Evolutionary conservation across 2,888 invertebrate genomes (phyloP).

Genomic region (Brachyptera putata): DNA sequence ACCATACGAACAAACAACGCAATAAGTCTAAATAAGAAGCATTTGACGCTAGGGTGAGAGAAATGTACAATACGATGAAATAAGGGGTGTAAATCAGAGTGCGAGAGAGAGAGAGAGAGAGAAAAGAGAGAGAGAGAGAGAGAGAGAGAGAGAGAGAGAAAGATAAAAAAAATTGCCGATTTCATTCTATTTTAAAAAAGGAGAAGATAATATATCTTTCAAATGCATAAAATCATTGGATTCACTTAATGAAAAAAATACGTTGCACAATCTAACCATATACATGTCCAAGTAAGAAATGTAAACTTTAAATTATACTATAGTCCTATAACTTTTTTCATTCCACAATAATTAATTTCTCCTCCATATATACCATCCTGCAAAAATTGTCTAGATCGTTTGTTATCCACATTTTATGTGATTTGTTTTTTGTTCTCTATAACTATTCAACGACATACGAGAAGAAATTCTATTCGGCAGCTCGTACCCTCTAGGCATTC

Average conservation of each 20-base stretch:
- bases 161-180: background rate
- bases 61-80: too few species aligned
- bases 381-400: constrained; percentile 5
- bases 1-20: background rate
- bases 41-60: background rate
- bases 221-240: too few species aligned
- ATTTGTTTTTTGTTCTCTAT: background rate
- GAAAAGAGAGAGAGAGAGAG: too few species aligned
- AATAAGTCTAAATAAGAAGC: background rate
- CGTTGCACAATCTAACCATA: background rate
- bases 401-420: constrained; percentile 5
- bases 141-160: too few species aligned
- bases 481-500: too few species aligned
- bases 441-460: too few species aligned
- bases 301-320: background rate
- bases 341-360: constrained; percentile 16
- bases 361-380: too few species aligned
- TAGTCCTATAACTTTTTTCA: background rate
- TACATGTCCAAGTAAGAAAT: background rate
- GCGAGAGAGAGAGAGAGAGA: too few species aligned
- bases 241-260: background rate
- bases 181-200: background rate
- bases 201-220: background rate
- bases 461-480: background rate
- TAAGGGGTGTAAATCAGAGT: too few species aligned